Evolutionary conservation across 2,888 invertebrate genomes (phyloP), one percentile per base, ranked within the genome.

Genomic region (Himalopsyche tibetana): DNA sequence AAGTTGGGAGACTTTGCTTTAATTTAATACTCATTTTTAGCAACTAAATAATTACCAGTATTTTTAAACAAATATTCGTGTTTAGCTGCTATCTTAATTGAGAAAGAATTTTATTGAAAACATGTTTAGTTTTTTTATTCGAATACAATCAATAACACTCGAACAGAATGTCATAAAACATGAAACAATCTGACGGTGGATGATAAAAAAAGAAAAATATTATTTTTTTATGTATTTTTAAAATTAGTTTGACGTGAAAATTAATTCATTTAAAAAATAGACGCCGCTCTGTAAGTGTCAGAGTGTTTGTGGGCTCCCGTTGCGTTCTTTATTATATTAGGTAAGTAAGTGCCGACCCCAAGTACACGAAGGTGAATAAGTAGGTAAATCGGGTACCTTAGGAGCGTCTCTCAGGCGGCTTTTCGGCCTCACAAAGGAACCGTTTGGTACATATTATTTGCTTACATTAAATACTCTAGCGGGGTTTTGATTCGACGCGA

Each of bases 381-480:
- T 51, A 51, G 51, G 51, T 51, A 51, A 15, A 15, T 51, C 5
- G 51, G 15, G 51, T 63, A 63, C 63, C 63, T 63, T 63, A n/a
- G 63, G 19, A 8, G 28, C 63, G 63, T 63, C 63, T 63, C 63
- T 28, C 6, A 8, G 63, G 63, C 63, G 63, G 63, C 63, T 63
- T 63, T n/a, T 63, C 63, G 63, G 63, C 6, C 63, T 28, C 63
- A 63, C 63, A 63, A 63, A 63, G 63, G 63, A 63, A 63, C n/a
- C 63, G 19, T 63, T 63, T 63, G 63, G 63, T 63, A 63, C 63
- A 63, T 63, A 63, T 63, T 63, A 63, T 63, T 63, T 63, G 63
- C 63, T 63, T 63, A 63, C 28, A 63, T 63, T 63, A 63, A 63
- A 63, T 63, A 63, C 63, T 63, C 63, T 63, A 19, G 63, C 19